Conservation (phyloP, 2,113 vertebrate genomes). For the Plectropomus leopardus region DNA sequence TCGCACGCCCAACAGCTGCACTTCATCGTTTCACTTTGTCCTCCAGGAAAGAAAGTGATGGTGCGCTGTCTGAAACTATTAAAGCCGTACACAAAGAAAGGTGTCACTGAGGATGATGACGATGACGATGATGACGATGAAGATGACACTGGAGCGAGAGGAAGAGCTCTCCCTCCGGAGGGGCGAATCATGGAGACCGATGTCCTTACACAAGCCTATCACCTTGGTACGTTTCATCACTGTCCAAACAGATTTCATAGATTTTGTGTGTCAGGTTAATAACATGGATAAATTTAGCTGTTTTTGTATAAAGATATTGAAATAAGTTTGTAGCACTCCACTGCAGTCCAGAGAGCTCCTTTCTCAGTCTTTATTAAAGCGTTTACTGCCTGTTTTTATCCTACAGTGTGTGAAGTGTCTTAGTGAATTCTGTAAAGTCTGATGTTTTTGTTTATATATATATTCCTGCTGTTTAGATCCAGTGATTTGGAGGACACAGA, state of each 20-base stretch:
- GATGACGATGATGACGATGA: constrained; percentile 90
- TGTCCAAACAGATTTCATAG: neutral
- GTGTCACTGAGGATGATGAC: constrained; percentile 83
- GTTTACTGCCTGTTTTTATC: too few species aligned
- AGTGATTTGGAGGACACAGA: neutral
- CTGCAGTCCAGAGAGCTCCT: neutral
- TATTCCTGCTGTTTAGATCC: neutral
- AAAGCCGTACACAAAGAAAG: constrained; percentile 90
- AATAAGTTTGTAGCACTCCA: neutral
- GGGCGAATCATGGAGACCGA: constrained; percentile 91
- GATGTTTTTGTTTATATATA: too few species aligned
- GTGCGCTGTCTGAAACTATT: constrained; percentile 91
- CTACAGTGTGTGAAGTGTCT: too few species aligned
- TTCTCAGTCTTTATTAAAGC: too few species aligned
- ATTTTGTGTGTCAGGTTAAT: too few species aligned
- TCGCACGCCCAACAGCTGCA: neutral
- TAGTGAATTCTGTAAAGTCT: too few species aligned
- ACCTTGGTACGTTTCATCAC: constrained; percentile 86
- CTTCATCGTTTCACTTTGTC: neutral
- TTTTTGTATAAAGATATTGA: neutral
- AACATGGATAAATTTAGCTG: neutral
- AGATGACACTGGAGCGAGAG: constrained; percentile 48
- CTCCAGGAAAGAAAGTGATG: constrained; percentile 89
- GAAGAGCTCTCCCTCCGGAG: constrained; percentile 78
- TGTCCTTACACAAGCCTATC: constrained; percentile 92